A percentile compares a stretch with the other conserved stretches of the same genome.
phyloP scores from a whole-genome alignment of 2,888 invertebrate genomes.

The Celastrina argiolus region DNA sequence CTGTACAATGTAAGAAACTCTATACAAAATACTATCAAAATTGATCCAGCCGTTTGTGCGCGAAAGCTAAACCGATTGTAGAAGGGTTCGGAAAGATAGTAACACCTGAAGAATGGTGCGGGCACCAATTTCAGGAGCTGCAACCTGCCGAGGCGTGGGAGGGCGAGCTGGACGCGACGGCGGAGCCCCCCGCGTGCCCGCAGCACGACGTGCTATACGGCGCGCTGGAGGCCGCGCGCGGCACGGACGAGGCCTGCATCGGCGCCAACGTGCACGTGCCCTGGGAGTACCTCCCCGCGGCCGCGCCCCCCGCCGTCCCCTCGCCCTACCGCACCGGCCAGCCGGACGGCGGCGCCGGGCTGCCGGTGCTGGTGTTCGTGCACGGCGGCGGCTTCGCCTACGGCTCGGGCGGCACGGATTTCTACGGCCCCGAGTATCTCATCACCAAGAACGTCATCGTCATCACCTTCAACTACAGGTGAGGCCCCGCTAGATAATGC shows the following conservation, averaged over 20 bases:
- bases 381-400: slow-evolving; percentile 68
- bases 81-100: not conserved
- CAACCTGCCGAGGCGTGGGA: slow-evolving; percentile 71
- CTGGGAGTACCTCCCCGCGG: slow-evolving; percentile 39
- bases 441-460: slow-evolving; percentile 57
- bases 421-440: slow-evolving; percentile 62
- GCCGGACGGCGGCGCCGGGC: slow-evolving; percentile 33
- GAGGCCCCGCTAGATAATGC: slow-evolving; percentile 24
- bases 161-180: slow-evolving; percentile 70
- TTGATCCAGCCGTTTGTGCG: too few species aligned
- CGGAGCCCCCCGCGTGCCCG: slow-evolving; percentile 79
- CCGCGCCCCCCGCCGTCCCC: slow-evolving; percentile 30
- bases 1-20: too few species aligned
- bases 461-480: slow-evolving; percentile 71
- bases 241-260: slow-evolving; percentile 59
- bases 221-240: slow-evolving; percentile 42
- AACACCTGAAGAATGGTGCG: not conserved
- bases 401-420: slow-evolving; percentile 61
- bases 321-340: slow-evolving; percentile 36
- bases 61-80: too few species aligned
- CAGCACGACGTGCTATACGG: slow-evolving; percentile 73
- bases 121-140: slow-evolving; percentile 62
- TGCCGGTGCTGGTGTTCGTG: slow-evolving; percentile 62
- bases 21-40: too few species aligned
- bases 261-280: slow-evolving; percentile 64